Evolutionary conservation across 2,888 invertebrate genomes (phyloP), one percentile per base, ranked within the genome.

Genomic region (Cacoxenus indagator): DNA sequence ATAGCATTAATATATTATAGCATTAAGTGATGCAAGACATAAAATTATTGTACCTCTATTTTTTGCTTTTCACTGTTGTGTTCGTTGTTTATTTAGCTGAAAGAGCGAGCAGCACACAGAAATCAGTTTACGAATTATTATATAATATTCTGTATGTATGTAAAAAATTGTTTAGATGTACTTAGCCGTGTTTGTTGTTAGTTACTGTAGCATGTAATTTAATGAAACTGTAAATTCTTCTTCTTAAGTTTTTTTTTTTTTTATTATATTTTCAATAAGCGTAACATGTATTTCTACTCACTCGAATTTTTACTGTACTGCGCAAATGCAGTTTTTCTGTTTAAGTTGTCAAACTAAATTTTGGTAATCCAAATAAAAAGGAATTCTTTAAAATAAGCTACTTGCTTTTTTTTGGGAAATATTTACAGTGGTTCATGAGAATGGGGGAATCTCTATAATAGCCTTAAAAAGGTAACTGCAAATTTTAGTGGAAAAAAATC

Each of bases 131-230:
- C 54, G 45, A 59, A 37, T 37, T 37, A 37, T 37, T 37, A 37
- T 37, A 5, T 11, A 11, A 14, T 37, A 37, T 37, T 37, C 8
- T 37, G 37, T 37, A 37, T 37, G 37, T 37, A 37, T 37, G 54
- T 24, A 62, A 64, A 37, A 48, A 54, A 22, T 45, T 57, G 24
- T 54, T 14, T n/a, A 65, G 27, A n/a, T 64, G 61, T 37, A 67
- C 29, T 72, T 70, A 11, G 37, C 37, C 14, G 37, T 37, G 37
- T 37, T 37, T 37, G 37, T 37, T 37, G 37, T 37, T 37, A 37
- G 37, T 37, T 37, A 37, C 37, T 14, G 45, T 70, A 70, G 64
- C 43, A 51, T 51, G 65, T 62, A 73, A 66, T 68, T 54, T 68
- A 71, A 11, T 37, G 9, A 37, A 37, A 14, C 14, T 37, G 37